Evolutionary conservation across 2,888 invertebrate species (phyloP).

Genomic region (Dromius quadrimaculatus): DNA sequence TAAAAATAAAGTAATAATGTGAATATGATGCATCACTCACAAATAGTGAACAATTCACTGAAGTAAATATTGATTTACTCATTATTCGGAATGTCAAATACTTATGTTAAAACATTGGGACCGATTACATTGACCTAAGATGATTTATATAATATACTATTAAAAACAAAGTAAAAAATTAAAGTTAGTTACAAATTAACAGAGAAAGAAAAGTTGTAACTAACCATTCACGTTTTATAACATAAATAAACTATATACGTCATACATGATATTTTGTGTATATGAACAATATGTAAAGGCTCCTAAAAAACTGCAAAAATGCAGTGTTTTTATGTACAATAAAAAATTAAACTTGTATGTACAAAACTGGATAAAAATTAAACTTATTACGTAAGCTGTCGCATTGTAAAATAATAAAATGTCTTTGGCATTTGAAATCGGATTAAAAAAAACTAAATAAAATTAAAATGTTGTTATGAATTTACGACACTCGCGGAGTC

Average conservation of each 20-base stretch:
- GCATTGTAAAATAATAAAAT: slow-evolving; percentile 55
- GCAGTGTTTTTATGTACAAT: slow-evolving; percentile 37
- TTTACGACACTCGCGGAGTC: slow-evolving; percentile 54
- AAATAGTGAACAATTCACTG: slow-evolving; percentile 20
- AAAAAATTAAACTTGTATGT: slow-evolving; percentile 38
- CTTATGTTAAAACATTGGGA: slow-evolving; percentile 35
- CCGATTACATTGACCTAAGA: slow-evolving; percentile 30
- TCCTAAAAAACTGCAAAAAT: slow-evolving; percentile 40
- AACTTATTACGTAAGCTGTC: slow-evolving; percentile 17
- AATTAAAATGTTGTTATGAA: slow-evolving; percentile 52
- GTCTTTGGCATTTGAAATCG: slow-evolving; percentile 60
- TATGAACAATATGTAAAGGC: slow-evolving; percentile 47
- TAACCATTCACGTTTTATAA: slow-evolving; percentile 26
- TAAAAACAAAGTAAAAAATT: slow-evolving; percentile 41
- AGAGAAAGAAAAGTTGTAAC: slow-evolving; percentile 34
- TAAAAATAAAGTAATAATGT: slow-evolving; percentile 11
- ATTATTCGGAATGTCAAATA: slow-evolving; percentile 34
- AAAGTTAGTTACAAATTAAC: slow-evolving; percentile 46
- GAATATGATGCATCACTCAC: slow-evolving; percentile 31
- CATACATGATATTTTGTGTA: slow-evolving; percentile 24
- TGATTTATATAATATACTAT: slow-evolving; percentile 35
- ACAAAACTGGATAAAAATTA: slow-evolving; percentile 23
- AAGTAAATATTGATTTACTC: slow-evolving; percentile 22
- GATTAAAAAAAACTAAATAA: slow-evolving; percentile 50
- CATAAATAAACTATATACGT: slow-evolving; percentile 28